phyloP scores from a whole-genome alignment of 2,113 vertebrate species.

The Acanthisitta chloris region DNA sequence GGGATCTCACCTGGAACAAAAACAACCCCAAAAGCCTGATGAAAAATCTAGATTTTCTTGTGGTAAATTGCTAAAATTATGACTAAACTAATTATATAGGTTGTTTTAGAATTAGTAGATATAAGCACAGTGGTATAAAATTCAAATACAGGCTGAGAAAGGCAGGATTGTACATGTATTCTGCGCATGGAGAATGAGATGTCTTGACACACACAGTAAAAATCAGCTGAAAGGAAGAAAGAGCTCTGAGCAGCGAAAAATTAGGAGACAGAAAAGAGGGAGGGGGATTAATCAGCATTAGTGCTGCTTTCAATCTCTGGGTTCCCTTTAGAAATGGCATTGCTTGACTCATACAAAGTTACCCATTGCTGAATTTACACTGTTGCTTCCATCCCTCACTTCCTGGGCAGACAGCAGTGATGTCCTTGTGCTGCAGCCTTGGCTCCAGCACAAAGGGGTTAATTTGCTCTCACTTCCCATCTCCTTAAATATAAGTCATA shows the following conservation, averaged over 20 bases:
- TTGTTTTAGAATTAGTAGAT: background rate
- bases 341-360: background rate
- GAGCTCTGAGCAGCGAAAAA: background rate
- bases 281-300: slow-evolving; percentile 26
- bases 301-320: background rate
- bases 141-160: background rate
- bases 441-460: background rate
- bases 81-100: background rate
- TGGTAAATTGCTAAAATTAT: background rate
- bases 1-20: slow-evolving; percentile 63
- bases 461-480: background rate
- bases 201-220: background rate
- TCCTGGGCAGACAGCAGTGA: background rate
- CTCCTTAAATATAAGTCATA: background rate
- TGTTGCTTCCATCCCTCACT: background rate
- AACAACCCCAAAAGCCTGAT: slow-evolving; percentile 58
- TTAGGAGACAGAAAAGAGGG: background rate
- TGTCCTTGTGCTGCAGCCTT: background rate
- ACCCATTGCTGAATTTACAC: background rate
- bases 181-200: background rate
- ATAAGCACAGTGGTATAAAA: background rate
- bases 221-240: background rate
- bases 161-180: background rate
- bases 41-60: background rate
- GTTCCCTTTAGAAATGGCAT: background rate